A percentile compares a stretch with the other conserved stretches of the same genome.
phyloP scores from a whole-genome alignment of 2,888 invertebrate genomes.

The Apotomis turbidana region DNA sequence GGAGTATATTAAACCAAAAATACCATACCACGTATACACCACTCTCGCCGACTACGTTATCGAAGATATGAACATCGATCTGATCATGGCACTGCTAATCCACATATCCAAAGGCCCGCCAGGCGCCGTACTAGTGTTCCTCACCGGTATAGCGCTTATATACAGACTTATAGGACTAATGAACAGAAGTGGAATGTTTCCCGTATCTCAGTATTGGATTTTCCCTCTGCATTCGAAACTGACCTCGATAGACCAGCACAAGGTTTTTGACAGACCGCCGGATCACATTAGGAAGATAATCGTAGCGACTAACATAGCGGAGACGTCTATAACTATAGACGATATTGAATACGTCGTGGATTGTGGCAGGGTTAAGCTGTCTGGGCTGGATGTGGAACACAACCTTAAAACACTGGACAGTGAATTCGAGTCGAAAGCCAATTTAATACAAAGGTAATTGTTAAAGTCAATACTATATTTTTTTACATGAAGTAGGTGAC shows the following conservation, averaged over 20 bases:
- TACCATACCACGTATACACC: slow-evolving; percentile 83
- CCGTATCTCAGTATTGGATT: slow-evolving; percentile 77
- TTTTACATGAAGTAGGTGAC: no score
- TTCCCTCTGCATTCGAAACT: slow-evolving; percentile 94
- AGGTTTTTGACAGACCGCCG: slow-evolving; percentile 90
- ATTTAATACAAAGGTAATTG: slow-evolving; percentile 89
- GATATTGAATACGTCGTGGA: slow-evolving; percentile 97
- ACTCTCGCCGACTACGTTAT: slow-evolving; percentile 86
- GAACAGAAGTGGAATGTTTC: slow-evolving; percentile 70
- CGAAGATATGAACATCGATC: slow-evolving; percentile 87
- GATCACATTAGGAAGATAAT: slow-evolving; percentile 90
- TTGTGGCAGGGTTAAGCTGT: slow-evolving; percentile 91
- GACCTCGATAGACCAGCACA: slow-evolving; percentile 91
- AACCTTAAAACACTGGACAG: slow-evolving; percentile 90
- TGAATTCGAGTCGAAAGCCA: slow-evolving; percentile 92
- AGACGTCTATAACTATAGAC: slow-evolving; percentile 98
- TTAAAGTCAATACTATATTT: no score
- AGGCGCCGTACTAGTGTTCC: slow-evolving; percentile 94
- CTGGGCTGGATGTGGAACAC: slow-evolving; percentile 87
- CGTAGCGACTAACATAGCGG: slow-evolving; percentile 96
- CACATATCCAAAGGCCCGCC: slow-evolving; percentile 85
- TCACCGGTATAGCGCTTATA: slow-evolving; percentile 91
- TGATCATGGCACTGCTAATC: slow-evolving; percentile 87
- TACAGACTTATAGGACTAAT: slow-evolving; percentile 83
- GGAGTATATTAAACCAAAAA: slow-evolving; percentile 71